Percentiles rank a stretch among this genome's conserved stretches.
Evolutionary conservation across 2,113 vertebrate species (phyloP).

Genomic region (Muntiacus reevesi): DNA sequence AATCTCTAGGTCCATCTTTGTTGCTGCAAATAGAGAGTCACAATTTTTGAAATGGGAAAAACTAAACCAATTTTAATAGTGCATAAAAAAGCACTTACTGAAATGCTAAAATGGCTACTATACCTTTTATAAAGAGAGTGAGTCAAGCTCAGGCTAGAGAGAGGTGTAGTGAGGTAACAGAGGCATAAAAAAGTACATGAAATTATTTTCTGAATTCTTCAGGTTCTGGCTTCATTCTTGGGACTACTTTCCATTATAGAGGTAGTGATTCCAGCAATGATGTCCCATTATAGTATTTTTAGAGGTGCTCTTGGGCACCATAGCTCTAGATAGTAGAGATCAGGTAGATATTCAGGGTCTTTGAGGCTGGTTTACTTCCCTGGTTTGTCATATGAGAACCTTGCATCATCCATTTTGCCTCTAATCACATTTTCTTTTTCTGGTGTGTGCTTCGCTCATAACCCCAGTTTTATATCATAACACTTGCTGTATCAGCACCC

Average conservation of each 20-base stretch:
- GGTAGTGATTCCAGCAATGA: slow-evolving; percentile 52
- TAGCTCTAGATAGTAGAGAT: slow-evolving; percentile 48
- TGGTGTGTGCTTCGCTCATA: slow-evolving; percentile 57
- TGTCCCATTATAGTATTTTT: slow-evolving; percentile 60
- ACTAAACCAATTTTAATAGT: not conserved
- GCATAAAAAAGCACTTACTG: not conserved
- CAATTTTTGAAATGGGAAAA: not conserved
- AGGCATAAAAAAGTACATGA: slow-evolving; percentile 12
- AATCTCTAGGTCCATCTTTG: not conserved
- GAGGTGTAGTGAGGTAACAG: not conserved
- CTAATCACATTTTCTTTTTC: slow-evolving; percentile 59
- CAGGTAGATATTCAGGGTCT: slow-evolving; percentile 51
- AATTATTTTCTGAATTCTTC: slow-evolving; percentile 65
- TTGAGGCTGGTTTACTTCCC: slow-evolving; percentile 36
- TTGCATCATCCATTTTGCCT: slow-evolving; percentile 56
- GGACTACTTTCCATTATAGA: slow-evolving; percentile 65
- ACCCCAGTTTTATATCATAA: slow-evolving; percentile 69
- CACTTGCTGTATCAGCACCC: slow-evolving; percentile 70
- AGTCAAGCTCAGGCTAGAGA: not conserved
- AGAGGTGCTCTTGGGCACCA: slow-evolving; percentile 56
- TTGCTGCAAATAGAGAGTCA: not conserved
- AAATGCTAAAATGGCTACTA: not conserved
- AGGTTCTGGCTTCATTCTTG: slow-evolving; percentile 69
- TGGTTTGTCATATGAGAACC: slow-evolving; percentile 60
- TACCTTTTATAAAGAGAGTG: not conserved